A percentile compares a stretch with the other conserved stretches of the same genome.
Conservation (phyloP, 2,888 invertebrate genomes). For the Erebia palarica region DNA sequence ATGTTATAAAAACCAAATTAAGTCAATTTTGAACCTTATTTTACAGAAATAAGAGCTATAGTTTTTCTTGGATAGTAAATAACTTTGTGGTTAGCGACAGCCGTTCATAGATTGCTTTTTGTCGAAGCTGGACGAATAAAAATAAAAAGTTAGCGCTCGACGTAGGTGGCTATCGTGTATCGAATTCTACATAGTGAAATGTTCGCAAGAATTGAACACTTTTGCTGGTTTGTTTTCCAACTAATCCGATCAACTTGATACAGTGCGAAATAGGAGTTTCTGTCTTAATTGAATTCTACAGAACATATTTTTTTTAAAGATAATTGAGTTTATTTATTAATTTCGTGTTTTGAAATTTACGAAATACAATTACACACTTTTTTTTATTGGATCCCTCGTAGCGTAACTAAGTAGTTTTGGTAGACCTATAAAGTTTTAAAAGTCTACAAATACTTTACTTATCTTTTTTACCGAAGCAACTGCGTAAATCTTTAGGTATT, state of each 20-base stretch:
- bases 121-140: slow-evolving; percentile 68
- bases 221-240: slow-evolving; percentile 50
- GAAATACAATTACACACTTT: too few relatives aligned
- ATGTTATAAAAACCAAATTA: slow-evolving; percentile 36
- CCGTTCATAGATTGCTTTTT: slow-evolving; percentile 78
- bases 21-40: slow-evolving; percentile 47
- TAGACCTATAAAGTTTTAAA: too few relatives aligned
- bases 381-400: too few relatives aligned
- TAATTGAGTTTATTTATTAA: too few relatives aligned
- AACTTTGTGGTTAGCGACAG: slow-evolving; percentile 55
- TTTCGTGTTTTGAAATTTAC: too few relatives aligned
- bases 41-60: slow-evolving; percentile 33
- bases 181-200: slow-evolving; percentile 56
- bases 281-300: slow-evolving; percentile 26
- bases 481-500: too few relatives aligned
- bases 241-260: slow-evolving; percentile 45
- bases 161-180: slow-evolving; percentile 68
- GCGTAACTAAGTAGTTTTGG: too few relatives aligned
- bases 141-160: slow-evolving; percentile 53
- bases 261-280: slow-evolving; percentile 35
- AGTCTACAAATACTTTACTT: too few relatives aligned
- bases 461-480: too few relatives aligned
- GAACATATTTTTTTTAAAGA: slow-evolving; percentile 4
- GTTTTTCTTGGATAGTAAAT: slow-evolving; percentile 34
- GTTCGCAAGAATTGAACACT: slow-evolving; percentile 57